Percentiles rank a stretch among this genome's conserved stretches.
phyloP scores from a whole-genome alignment of 2,888 invertebrate genomes.

The Ornithoptera priamus region DNA sequence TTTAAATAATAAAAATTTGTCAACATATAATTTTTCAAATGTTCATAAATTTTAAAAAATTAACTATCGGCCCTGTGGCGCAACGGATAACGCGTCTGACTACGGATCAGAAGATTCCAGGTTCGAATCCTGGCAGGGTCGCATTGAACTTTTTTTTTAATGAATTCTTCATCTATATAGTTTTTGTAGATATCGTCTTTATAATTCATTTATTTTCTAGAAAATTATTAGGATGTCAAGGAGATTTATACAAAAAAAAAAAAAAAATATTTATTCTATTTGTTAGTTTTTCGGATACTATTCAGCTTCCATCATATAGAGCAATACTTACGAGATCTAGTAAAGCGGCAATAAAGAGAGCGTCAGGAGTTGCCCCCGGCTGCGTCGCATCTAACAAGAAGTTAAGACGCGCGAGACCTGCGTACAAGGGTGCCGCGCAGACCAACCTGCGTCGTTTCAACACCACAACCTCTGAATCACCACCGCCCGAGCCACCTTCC shows the following conservation, averaged over 20 bases:
- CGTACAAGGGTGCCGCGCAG: conserved; percentile 86
- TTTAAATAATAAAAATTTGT: no score
- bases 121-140: conserved; percentile 81
- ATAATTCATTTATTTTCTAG: no score
- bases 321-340: conserved; percentile 88
- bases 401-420: conserved; percentile 94
- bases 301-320: no score
- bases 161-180: no score
- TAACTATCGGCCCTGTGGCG: conserved; percentile 68
- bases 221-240: no score
- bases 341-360: conserved; percentile 95
- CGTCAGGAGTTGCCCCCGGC: conserved; percentile 97
- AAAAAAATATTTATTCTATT: no score
- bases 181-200: no score
- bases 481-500: conserved; percentile 85
- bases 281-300: no score
- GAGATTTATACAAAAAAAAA: no score
- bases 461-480: conserved; percentile 92
- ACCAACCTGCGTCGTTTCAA: conserved; percentile 93
- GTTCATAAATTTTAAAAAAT: no score
- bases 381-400: conserved; percentile 97
- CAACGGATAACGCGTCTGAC: conserved; percentile 86
- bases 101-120: conserved; percentile 85
- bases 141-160: no score
- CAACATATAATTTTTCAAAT: no score